Evolutionary conservation across 2,888 invertebrate genomes (phyloP).

Genomic region (Oligia strigilis): DNA sequence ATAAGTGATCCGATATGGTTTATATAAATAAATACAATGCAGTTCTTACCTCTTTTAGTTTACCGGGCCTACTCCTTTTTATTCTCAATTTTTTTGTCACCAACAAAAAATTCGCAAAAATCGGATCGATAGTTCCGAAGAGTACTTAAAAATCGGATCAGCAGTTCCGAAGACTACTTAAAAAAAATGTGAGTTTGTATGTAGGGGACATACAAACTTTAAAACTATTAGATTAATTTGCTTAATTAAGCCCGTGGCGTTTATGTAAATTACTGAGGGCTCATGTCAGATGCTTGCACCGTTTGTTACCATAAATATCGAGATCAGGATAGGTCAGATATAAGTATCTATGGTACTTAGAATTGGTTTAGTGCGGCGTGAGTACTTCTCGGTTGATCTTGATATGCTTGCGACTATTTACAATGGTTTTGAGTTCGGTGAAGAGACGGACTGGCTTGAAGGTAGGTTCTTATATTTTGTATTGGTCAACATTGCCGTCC

Average conservation of each 20-base stretch:
- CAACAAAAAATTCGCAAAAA: too few relatives aligned
- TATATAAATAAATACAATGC: too few relatives aligned
- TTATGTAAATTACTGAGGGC: constrained; percentile 4
- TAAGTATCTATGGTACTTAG: background rate
- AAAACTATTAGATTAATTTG: background rate
- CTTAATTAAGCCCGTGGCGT: background rate
- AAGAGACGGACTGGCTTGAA: constrained; percentile 21
- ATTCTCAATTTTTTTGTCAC: too few relatives aligned
- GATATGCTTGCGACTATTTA: constrained; percentile 8
- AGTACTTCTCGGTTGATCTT: background rate
- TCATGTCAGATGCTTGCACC: background rate
- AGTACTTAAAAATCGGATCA: too few relatives aligned
- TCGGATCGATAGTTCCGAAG: too few relatives aligned
- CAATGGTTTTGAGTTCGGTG: background rate
- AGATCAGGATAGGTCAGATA: background rate
- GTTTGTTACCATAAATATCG: background rate
- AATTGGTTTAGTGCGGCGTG: background rate
- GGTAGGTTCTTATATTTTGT: constrained; percentile 17
- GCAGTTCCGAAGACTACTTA: too few relatives aligned
- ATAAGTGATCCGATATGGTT: too few relatives aligned
- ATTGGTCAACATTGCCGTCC: background rate
- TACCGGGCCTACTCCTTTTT: too few relatives aligned
- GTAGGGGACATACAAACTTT: too few relatives aligned
- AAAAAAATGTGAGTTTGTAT: too few relatives aligned
- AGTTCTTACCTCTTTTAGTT: too few relatives aligned